Conservation (phyloP, 2,888 invertebrate genomes). For the Pandemis corylana region DNA sequence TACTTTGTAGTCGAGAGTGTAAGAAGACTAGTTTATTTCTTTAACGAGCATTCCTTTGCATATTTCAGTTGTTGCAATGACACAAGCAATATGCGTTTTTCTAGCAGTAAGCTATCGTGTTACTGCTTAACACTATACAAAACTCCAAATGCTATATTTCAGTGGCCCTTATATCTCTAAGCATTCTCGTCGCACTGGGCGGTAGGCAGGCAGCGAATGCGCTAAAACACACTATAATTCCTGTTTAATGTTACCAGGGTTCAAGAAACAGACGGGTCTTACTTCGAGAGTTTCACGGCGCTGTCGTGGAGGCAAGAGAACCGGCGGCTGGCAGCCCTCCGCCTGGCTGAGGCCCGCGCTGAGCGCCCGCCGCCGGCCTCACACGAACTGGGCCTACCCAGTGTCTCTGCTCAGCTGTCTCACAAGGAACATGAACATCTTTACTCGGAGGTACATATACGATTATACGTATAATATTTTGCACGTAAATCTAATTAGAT, state of each 20-base stretch:
- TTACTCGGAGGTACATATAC: constrained; percentile 71
- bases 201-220: too few relatives aligned
- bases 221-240: not conserved
- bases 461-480: constrained; percentile 27
- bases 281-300: constrained; percentile 97
- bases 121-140: too few relatives aligned
- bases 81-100: too few relatives aligned
- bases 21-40: too few relatives aligned
- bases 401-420: constrained; percentile 90
- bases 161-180: too few relatives aligned
- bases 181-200: too few relatives aligned
- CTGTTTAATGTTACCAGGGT: constrained; percentile 85
- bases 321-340: constrained; percentile 90
- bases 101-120: too few relatives aligned
- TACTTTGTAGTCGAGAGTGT: too few relatives aligned
- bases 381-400: constrained; percentile 88
- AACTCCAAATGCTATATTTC: too few relatives aligned
- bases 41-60: too few relatives aligned
- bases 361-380: constrained; percentile 87
- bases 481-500: not conserved
- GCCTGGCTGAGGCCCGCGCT: constrained; percentile 90
- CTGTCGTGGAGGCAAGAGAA: constrained; percentile 97
- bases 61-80: too few relatives aligned
- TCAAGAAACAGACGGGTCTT: constrained; percentile 96
- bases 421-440: constrained; percentile 81